Percentiles rank a stretch among this genome's conserved stretches.
Conservation (phyloP, 2,113 vertebrate genomes). For the Dermatemys mawii region DNA sequence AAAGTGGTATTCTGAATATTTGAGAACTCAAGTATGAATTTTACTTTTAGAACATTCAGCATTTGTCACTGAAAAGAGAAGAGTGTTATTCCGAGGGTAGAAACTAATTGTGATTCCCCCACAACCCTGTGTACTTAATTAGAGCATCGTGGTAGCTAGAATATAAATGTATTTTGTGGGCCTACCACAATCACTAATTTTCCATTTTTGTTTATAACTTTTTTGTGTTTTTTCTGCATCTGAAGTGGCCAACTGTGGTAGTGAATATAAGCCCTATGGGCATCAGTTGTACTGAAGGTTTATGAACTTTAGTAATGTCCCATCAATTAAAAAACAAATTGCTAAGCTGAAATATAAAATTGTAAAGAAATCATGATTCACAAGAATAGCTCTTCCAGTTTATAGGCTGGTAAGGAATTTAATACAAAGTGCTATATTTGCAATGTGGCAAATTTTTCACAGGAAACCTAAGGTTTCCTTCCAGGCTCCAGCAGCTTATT, state of each 20-base stretch:
- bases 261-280: background rate
- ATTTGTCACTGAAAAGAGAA: background rate
- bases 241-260: background rate
- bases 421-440: conserved; percentile 11
- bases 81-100: background rate
- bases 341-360: conserved; percentile 43
- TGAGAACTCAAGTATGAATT: background rate
- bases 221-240: background rate
- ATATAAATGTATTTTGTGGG: background rate
- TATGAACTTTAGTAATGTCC: background rate
- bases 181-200: background rate
- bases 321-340: conserved; percentile 14
- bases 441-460: conserved; percentile 31
- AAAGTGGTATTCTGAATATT: background rate
- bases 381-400: conserved; percentile 60
- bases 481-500: conserved; percentile 9
- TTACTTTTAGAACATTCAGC: background rate
- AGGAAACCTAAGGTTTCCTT: conserved; percentile 70
- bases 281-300: background rate
- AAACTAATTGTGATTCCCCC: background rate
- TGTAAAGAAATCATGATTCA: conserved; percentile 54
- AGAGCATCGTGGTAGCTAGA: background rate
- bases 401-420: conserved; percentile 21
- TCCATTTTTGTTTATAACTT: background rate
- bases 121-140: background rate